These are phyloP conservation scores for Mola mola DNA, from an alignment of 2,113 vertebrate species.

Conservation along the genomic window DNA sequence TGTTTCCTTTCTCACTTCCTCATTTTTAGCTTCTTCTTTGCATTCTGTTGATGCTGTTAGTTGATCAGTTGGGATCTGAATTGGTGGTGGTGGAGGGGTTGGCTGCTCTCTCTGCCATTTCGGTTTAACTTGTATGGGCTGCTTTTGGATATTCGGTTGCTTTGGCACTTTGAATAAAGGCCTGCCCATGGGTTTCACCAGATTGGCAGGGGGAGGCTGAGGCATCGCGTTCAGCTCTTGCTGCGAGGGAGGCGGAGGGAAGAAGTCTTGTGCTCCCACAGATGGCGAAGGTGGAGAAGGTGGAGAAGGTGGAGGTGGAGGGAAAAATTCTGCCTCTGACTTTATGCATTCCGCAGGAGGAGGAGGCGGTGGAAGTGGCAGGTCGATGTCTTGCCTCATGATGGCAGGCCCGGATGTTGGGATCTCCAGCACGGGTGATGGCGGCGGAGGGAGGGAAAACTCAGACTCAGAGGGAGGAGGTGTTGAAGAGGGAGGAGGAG, in stretches of 20 bases:
- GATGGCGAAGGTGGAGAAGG: slow-evolving; percentile 58
- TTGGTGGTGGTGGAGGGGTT: slow-evolving; percentile 42
- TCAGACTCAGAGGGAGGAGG: slow-evolving; percentile 87
- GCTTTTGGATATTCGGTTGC: slow-evolving; percentile 73
- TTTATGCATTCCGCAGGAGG: slow-evolving; percentile 74
- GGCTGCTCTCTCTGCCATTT: slow-evolving; percentile 79
- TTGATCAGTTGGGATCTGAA: slow-evolving; percentile 48
- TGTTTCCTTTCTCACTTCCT: slow-evolving; percentile 56
- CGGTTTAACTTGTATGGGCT: slow-evolving; percentile 67
- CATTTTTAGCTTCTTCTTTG: slow-evolving; percentile 41
- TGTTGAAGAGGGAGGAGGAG: slow-evolving; percentile 84
- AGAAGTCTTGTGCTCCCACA: slow-evolving; percentile 63
- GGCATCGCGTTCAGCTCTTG: slow-evolving; percentile 78
- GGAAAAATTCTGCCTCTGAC: slow-evolving; percentile 76
- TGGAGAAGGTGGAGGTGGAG: slow-evolving; percentile 64
- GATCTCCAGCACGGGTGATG: slow-evolving; percentile 79
- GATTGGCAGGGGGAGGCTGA: slow-evolving; percentile 61
- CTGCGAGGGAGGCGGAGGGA: slow-evolving; percentile 77
- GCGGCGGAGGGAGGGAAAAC: slow-evolving; percentile 87
- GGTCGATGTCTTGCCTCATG: slow-evolving; percentile 81
- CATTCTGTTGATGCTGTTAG: slow-evolving; percentile 11
- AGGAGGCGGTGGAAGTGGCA: slow-evolving; percentile 79
- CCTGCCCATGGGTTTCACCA: slow-evolving; percentile 57
- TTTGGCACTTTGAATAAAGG: slow-evolving; percentile 81
- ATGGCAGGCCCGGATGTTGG: slow-evolving; percentile 57